A percentile compares a stretch with the other conserved stretches of the same genome.
phyloP scores from a whole-genome alignment of 2,113 vertebrate genomes.

The Tauraco erythrolophus region DNA sequence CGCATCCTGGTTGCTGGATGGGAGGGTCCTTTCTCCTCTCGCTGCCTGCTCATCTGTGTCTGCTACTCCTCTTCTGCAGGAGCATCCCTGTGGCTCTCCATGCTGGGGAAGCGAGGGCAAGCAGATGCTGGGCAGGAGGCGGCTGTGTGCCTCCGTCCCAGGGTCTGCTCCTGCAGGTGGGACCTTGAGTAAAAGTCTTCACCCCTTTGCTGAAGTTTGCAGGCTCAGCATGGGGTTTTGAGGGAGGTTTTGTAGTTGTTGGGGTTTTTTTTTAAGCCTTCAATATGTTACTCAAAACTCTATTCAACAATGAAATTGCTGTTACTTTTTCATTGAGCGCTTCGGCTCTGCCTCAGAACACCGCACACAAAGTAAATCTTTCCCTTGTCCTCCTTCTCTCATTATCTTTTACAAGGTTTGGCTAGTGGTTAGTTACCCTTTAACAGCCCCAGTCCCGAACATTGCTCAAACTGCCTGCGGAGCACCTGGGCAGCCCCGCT shows the following conservation, averaged over 20 bases:
- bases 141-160: not conserved
- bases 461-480: rapidly evolving
- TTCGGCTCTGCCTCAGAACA: not conserved
- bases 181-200: not conserved
- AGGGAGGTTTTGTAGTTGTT: not conserved
- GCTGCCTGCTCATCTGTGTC: rapidly evolving
- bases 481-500: not conserved
- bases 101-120: not conserved
- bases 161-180: not conserved
- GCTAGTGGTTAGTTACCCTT: conserved; percentile 7
- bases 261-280: not conserved
- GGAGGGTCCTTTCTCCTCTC: not conserved
- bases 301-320: rapidly evolving
- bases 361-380: not conserved
- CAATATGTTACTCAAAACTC: not conserved
- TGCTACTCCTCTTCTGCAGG: not conserved
- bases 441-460: conserved; percentile 22
- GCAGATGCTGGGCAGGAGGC: not conserved
- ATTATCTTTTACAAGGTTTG: not conserved
- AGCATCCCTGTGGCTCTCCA: not conserved
- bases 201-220: not conserved
- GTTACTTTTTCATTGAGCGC: not conserved
- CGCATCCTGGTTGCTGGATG: rapidly evolving
- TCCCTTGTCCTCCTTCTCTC: not conserved
- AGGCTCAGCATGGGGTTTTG: not conserved